phyloP scores from a whole-genome alignment of 2,888 invertebrate species.

The Caenorhabditis drosophilae region DNA sequence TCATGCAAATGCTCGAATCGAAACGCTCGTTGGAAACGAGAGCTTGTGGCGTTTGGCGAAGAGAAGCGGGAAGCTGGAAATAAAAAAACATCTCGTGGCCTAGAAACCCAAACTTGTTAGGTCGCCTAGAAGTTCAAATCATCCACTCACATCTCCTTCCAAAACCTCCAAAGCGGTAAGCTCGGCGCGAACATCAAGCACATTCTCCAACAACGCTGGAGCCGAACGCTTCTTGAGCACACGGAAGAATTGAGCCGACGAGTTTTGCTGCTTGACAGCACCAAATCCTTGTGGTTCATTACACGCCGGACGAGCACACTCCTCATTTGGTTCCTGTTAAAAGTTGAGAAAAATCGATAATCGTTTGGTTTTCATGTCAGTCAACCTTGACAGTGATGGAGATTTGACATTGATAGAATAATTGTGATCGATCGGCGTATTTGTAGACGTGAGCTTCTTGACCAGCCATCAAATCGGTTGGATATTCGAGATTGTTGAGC shows the following conservation, averaged over 20 bases:
- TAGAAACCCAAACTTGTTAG: too few relatives aligned
- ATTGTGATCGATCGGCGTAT: slow-evolving; percentile 66
- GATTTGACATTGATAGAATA: slow-evolving; percentile 69
- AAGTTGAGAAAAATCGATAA: not conserved
- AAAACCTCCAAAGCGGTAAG: slow-evolving; percentile 64
- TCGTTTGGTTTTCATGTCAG: not conserved
- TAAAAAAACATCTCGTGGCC: too few relatives aligned
- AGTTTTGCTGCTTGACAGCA: slow-evolving; percentile 49
- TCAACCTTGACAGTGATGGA: slow-evolving; percentile 65
- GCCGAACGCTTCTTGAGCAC: slow-evolving; percentile 60
- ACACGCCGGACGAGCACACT: slow-evolving; percentile 66
- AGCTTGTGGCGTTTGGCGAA: slow-evolving; percentile 17
- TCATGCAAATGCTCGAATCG: slow-evolving; percentile 19
- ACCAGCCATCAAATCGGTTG: slow-evolving; percentile 68
- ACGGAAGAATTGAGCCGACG: slow-evolving; percentile 48
- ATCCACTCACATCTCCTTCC: slow-evolving; percentile 42
- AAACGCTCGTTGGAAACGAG: slow-evolving; percentile 13
- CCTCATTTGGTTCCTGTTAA: slow-evolving; percentile 62
- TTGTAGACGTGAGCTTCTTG: slow-evolving; percentile 69
- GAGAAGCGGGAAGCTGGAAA: slow-evolving; percentile 32
- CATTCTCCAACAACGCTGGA: slow-evolving; percentile 49
- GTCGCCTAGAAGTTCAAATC: too few relatives aligned
- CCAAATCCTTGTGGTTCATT: slow-evolving; percentile 65
- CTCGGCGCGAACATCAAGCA: slow-evolving; percentile 66
- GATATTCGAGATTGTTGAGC: slow-evolving; percentile 68